Evolutionary conservation across 2,888 invertebrate genomes (phyloP).

Genomic region (Pachycephus smyrnensis): DNA sequence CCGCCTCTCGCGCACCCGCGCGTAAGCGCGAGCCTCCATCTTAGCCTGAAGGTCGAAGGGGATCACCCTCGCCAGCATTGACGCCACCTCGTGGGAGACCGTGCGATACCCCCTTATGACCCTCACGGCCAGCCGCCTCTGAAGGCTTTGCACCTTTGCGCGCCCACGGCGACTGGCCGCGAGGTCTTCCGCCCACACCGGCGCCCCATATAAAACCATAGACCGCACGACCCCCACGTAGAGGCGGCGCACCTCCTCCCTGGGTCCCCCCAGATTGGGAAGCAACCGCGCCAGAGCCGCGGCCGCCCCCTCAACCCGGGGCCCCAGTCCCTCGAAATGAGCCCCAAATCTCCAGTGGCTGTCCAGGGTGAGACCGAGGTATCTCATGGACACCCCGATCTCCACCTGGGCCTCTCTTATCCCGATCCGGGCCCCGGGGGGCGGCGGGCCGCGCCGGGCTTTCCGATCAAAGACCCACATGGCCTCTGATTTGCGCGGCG

Average conservation of each 20-base stretch:
- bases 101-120: too few relatives aligned
- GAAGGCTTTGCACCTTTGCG: too few relatives aligned
- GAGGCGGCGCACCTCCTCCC: too few relatives aligned
- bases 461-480: background rate
- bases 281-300: too few relatives aligned
- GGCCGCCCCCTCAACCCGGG: too few relatives aligned
- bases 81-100: background rate
- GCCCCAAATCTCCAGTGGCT: background rate
- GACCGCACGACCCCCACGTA: too few relatives aligned
- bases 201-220: too few relatives aligned
- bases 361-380: slow-evolving; percentile 2
- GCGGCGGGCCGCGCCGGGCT: background rate
- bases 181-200: too few relatives aligned
- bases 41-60: background rate
- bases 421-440: background rate
- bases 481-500: background rate
- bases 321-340: too few relatives aligned
- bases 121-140: too few relatives aligned
- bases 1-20: fast-evolving
- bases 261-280: too few relatives aligned
- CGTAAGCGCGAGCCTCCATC: fast-evolving
- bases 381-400: background rate
- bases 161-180: too few relatives aligned
- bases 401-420: background rate
- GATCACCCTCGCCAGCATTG: background rate